Base-by-base conservation (phyloP, 2,888 invertebrate species). In the Mythimna vitellina region DNA sequence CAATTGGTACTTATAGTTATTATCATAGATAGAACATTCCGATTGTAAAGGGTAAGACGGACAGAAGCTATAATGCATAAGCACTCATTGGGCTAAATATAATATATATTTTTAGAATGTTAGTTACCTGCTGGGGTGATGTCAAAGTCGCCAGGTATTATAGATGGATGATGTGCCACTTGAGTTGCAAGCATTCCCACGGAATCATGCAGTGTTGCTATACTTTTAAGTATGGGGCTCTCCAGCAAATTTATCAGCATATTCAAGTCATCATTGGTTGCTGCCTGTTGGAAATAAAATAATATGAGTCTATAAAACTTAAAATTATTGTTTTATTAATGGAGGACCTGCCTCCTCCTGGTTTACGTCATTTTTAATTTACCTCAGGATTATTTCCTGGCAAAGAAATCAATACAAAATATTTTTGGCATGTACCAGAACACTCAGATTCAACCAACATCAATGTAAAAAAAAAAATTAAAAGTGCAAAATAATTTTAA, bases 131-230 rank as follows among this genome's bases (percentile, higher is more conserved):
- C 97, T 61, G 98, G 97, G 85, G 98, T 98, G 70, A 99, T 98
- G 91, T 99, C 99, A 94, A 99, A 99, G 93, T 99, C 99, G 65
- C 98, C 98, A 58, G 99, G 99, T 79, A 99, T 96, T 91, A 99
- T 98, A 29, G 99, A 99, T 20, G 99, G 99, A 95, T 99, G 99
- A 88, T 98, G 98, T 56, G 97, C 97, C 70, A 99, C 97, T 94
- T 99, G 99, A 42, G 97, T 97, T 81, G 98, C 98, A 70, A 99
- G 96, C 94, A 99, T 98, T 61, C 97, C 97, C 60, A 99, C 96
- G 0, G 99, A 99, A 91, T 99, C 99, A 96, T 99, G 98, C 76
- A 99, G 97, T 70, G 98, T 98, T 25, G 99, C 98, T 87, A 99
- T 98, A 89, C 98, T 98, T 80, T 98, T 97, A 87, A 99, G 98